Conservation (phyloP, 1,140 invertebrate genomes). For the Heliconius hewitsoni region DNA sequence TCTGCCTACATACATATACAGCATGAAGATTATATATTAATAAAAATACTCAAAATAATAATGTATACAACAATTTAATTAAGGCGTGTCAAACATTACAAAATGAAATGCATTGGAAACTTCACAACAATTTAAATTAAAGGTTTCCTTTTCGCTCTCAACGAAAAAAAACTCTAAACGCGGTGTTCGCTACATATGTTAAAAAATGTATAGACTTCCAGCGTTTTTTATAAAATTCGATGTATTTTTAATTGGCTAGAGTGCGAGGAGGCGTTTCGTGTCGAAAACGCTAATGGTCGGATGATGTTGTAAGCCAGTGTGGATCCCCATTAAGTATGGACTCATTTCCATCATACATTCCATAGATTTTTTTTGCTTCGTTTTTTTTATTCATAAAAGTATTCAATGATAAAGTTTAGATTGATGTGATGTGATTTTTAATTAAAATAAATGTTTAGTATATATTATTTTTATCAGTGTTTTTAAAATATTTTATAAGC, state of each 20-base stretch:
- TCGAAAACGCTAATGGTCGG: conserved; percentile 32
- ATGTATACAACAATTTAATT: not conserved
- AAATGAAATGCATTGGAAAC: not conserved
- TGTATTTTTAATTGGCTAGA: conserved; percentile 27
- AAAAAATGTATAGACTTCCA: not conserved
- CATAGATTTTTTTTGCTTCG: not conserved
- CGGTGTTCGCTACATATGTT: not conserved
- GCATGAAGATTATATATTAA: no score
- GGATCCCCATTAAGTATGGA: conserved; percentile 24
- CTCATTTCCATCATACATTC: conserved; percentile 15
- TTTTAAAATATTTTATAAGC: no score
- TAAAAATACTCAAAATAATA: no score
- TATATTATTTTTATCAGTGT: no score
- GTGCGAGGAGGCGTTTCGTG: conserved; percentile 25
- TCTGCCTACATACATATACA: no score
- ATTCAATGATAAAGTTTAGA: not conserved
- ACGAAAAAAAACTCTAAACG: not conserved
- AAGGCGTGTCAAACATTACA: not conserved
- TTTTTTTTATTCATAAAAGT: not conserved
- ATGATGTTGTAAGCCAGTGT: conserved; percentile 27
- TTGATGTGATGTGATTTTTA: not conserved
- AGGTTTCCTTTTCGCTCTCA: not conserved
- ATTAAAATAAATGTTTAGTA: not conserved
- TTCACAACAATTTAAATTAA: conserved; percentile 1
- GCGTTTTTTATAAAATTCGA: conserved; percentile 8